Percentiles rank a stretch among this genome's conserved stretches.
Conservation (phyloP, 2,113 vertebrate genomes). For the Dicrurus megarhynchus region DNA sequence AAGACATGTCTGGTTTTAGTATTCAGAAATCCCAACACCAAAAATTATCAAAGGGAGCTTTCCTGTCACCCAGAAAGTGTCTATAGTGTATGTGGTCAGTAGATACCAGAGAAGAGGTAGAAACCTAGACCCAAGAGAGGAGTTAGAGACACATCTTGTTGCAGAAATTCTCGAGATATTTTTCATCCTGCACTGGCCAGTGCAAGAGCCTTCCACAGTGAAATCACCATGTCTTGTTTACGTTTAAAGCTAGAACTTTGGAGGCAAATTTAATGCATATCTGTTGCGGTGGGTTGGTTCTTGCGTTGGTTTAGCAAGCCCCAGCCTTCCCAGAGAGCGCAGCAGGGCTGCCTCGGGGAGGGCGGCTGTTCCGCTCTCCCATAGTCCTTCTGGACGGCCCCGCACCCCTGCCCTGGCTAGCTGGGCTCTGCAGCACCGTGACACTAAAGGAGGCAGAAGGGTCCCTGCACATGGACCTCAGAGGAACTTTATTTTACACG, state of each 20-base stretch:
- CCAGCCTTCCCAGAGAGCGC: too few relatives aligned
- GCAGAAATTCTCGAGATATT: neutral
- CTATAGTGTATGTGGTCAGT: neutral
- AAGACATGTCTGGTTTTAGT: neutral
- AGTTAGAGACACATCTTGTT: neutral
- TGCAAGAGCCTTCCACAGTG: neutral
- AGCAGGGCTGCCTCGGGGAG: too few relatives aligned
- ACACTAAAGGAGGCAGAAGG: too few relatives aligned
- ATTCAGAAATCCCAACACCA: neutral
- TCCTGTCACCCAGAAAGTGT: neutral
- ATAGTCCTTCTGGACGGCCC: too few relatives aligned
- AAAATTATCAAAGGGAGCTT: neutral
- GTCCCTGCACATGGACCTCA: too few relatives aligned
- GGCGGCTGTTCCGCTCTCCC: too few relatives aligned
- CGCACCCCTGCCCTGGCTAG: too few relatives aligned
- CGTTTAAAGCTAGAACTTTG: neutral
- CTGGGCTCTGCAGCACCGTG: too few relatives aligned
- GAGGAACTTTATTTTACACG: too few relatives aligned
- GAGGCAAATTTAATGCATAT: too few relatives aligned
- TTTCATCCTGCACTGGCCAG: neutral
- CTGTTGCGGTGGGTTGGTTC: too few relatives aligned
- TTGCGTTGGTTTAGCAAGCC: too few relatives aligned
- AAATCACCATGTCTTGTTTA: neutral
- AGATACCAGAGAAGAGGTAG: neutral
- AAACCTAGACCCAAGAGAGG: neutral